Conservation (phyloP, 2,888 invertebrate genomes). For the Sthenelais limicola region DNA sequence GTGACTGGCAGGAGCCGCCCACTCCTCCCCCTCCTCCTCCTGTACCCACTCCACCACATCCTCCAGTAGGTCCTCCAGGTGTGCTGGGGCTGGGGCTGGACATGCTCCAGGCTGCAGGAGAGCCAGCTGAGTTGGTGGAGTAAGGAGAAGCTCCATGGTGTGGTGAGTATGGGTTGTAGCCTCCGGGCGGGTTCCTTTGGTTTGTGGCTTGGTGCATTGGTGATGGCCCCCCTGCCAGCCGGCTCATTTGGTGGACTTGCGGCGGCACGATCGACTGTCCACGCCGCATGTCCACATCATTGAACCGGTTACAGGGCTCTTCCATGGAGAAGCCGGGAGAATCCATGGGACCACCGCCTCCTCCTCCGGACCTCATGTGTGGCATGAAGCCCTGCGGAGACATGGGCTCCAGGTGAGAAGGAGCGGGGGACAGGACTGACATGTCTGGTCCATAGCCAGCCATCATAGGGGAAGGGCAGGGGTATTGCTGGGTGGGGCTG, state of each 20-base stretch:
- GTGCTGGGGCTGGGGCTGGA: constrained; percentile 21
- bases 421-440: constrained; percentile 2
- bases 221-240: constrained; percentile 16
- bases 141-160: constrained; percentile 28
- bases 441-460: constrained; percentile 5
- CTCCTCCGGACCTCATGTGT: too few relatives aligned
- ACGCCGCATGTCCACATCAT: constrained; percentile 37
- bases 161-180: constrained; percentile 30
- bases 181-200: neutral
- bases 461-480: constrained; percentile 16
- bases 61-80: constrained; percentile 24
- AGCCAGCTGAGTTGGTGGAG: constrained; percentile 13
- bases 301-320: constrained; percentile 34
- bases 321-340: constrained; percentile 16
- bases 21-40: too few relatives aligned
- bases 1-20: too few relatives aligned
- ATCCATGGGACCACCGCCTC: neutral
- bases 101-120: constrained; percentile 33
- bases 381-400: constrained; percentile 1
- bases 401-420: constrained; percentile 22
- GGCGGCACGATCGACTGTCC: neutral
- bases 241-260: constrained; percentile 27
- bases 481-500: constrained; percentile 18
- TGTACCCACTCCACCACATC: too few relatives aligned
- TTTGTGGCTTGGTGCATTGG: neutral